Evolutionary conservation across 1,140 invertebrate genomes (phyloP), one percentile per base, ranked within the genome.

Genomic region (Aculops lycopersici): DNA sequence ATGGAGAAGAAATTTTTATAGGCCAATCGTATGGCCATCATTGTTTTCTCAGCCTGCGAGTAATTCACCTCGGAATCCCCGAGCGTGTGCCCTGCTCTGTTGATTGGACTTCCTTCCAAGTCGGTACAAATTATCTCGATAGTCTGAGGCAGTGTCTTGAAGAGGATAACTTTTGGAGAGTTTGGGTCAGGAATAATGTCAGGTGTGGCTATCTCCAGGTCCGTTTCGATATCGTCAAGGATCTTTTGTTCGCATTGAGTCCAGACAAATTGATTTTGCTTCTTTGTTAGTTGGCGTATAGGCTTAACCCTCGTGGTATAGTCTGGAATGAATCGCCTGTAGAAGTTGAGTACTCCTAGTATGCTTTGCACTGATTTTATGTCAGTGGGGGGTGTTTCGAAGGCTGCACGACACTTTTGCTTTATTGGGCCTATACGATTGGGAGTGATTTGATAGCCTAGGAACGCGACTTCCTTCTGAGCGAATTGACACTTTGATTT

Each of bases 291-390:
- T n/a, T 42, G 19, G 36, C 35, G 31, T 8, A 46, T 18, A 8
- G 48, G 48, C 17, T 37, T 41, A 16, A 47, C 42, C 4, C 48
- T 40, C 15, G 46, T 35, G 4, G 51, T 21, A 37, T 48, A 48
- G 40, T 49, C 45, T 21, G 39, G 39, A 16, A 52, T 47, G 35
- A 51, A 54, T 40, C 47, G 45, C 12, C 44, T 36, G 36, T 48
- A 46, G 40, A 47, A 51, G 20, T 49, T 43, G 37, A 43, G 41
- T 41, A 49, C 39, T 20, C 46, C 47, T 15, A 52, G 36, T 24
- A 53, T 51, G 21, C 45, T 42, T 18, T 45, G 12, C 3, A 51
- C 41, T 45, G 36, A 41, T 40, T 44, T 45, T 5, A 38, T 37
- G 39, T 43, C 43, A 17, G 37, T 47, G n/a, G 49, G 47, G 41